These are phyloP conservation scores for Tyria jacobaeae DNA, from an alignment of 2,888 invertebrate genomes.

Conservation along the genomic window DNA sequence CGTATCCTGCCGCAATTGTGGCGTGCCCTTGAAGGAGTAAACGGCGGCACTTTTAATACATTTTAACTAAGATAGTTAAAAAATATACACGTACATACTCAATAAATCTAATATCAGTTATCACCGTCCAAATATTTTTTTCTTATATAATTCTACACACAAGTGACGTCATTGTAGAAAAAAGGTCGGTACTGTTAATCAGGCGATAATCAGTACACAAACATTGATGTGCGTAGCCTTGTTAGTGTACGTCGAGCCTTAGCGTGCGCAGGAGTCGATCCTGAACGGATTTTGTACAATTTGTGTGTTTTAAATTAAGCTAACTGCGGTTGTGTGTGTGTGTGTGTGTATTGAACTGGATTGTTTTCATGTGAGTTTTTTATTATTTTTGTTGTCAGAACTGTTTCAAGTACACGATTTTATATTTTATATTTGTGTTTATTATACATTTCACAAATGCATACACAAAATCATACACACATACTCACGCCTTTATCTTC, in stretches of 20 bases:
- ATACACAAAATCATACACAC: no score
- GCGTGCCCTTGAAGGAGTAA: no score
- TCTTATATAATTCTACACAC: constrained; percentile 18
- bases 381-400: no score
- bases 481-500: no score
- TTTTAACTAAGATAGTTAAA: no score
- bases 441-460: no score
- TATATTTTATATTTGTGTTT: no score
- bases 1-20: no score
- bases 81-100: no score
- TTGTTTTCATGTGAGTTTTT: background rate
- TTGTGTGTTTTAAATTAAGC: constrained; percentile 10
- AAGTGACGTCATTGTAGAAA: constrained; percentile 51
- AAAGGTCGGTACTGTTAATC: constrained; percentile 54
- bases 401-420: no score
- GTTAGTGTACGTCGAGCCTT: constrained; percentile 58
- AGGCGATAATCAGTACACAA: constrained; percentile 58
- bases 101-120: background rate
- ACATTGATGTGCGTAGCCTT: constrained; percentile 51
- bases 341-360: background rate
- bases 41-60: no score
- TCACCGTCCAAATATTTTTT: constrained; percentile 11
- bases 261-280: constrained; percentile 49
- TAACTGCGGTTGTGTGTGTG: background rate
- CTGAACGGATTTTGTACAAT: constrained; percentile 16